These are phyloP conservation scores for Megastigmus dorsalis DNA, from an alignment of 2,888 invertebrate genomes.

Conservation along the genomic window DNA sequence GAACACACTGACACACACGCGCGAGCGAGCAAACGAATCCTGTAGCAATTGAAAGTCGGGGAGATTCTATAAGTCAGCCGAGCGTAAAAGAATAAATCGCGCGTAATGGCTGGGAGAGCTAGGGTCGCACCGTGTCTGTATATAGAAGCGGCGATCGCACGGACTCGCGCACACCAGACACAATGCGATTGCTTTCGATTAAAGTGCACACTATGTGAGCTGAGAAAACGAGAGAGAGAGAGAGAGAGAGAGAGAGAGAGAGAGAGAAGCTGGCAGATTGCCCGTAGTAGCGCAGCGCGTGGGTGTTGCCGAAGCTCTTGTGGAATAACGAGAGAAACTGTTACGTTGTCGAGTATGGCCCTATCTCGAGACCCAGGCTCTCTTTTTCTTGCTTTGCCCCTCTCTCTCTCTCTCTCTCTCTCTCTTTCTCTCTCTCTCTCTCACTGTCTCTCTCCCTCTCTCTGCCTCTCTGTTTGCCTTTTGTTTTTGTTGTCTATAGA, in stretches of 20 bases:
- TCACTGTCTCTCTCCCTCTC: neutral
- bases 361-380: neutral
- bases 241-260: too few relatives aligned
- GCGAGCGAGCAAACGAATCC: neutral
- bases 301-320: slow-evolving; percentile 59
- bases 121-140: too few relatives aligned
- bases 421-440: neutral
- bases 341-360: too few relatives aligned
- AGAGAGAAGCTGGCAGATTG: slow-evolving; percentile 61
- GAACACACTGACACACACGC: neutral
- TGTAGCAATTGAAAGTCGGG: slow-evolving; percentile 27
- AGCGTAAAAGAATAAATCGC: slow-evolving; percentile 46
- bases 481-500: too few relatives aligned
- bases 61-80: slow-evolving; percentile 47
- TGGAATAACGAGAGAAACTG: slow-evolving; percentile 64
- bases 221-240: too few relatives aligned
- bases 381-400: slow-evolving; percentile 1
- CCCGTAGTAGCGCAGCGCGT: slow-evolving; percentile 60
- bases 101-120: slow-evolving; percentile 40
- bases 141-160: too few relatives aligned
- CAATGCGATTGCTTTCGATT: slow-evolving; percentile 61
- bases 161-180: slow-evolving; percentile 17
- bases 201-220: slow-evolving; percentile 53
- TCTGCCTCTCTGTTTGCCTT: neutral
- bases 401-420: neutral